A percentile compares a stretch with the other conserved stretches of the same genome.
Evolutionary conservation across 2,113 vertebrate genomes (phyloP).

Genomic region (Amphiprion percula): DNA sequence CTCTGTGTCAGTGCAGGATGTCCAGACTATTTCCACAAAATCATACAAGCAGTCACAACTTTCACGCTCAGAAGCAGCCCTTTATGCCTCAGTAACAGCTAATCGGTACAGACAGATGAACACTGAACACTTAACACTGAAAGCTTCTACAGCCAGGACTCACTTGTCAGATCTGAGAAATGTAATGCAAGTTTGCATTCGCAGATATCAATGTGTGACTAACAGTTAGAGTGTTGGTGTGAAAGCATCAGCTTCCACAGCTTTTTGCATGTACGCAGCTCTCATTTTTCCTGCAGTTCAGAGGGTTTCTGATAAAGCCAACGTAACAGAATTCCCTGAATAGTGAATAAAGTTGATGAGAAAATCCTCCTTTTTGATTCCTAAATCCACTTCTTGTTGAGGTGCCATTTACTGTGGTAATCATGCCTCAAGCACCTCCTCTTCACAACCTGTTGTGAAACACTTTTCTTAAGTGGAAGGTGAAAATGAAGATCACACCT

Average conservation of each 20-base stretch:
- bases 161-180: conserved; percentile 49
- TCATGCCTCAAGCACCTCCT: conserved; percentile 66
- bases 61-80: conserved; percentile 57
- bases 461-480: conserved; percentile 63
- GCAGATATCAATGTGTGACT: conserved; percentile 34
- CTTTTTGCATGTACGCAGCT: conserved; percentile 19
- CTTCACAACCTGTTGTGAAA: conserved; percentile 52
- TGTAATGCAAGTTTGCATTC: conserved; percentile 46
- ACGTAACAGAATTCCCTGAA: conserved; percentile 58
- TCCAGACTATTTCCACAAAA: conserved; percentile 40
- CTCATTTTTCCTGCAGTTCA: conserved; percentile 34
- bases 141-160: conserved; percentile 51
- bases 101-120: conserved; percentile 40
- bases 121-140: conserved; percentile 40
- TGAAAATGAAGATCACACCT: conserved; percentile 73
- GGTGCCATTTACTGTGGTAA: conserved; percentile 68
- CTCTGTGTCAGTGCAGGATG: conserved; percentile 25
- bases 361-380: conserved; percentile 64
- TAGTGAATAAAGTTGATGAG: conserved; percentile 59
- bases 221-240: conserved; percentile 34
- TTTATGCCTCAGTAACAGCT: conserved; percentile 58
- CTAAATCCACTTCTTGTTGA: conserved; percentile 70
- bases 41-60: conserved; percentile 35
- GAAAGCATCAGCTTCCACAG: conserved; percentile 21
- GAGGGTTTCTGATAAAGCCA: conserved; percentile 52